These are phyloP conservation scores for Sarcophaga caerulescens DNA, from an alignment of 2,888 invertebrate genomes.

Conservation along the genomic window DNA sequence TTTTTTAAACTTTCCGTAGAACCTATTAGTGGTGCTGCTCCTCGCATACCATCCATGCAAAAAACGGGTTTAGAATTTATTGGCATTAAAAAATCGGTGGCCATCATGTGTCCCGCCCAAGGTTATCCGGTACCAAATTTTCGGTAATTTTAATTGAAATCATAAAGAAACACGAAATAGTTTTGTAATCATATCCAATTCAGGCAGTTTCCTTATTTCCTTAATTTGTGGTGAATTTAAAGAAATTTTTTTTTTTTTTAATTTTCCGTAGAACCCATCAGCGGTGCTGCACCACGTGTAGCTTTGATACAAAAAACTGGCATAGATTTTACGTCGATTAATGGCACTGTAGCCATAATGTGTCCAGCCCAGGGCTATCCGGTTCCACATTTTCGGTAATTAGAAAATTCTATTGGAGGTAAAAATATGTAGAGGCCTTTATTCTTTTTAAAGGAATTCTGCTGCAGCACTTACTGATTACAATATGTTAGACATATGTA, in stretches of 20 bases:
- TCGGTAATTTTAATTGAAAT: constrained; percentile 79
- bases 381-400: constrained; percentile 83
- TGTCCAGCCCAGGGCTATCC: constrained; percentile 89
- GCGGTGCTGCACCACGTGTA: constrained; percentile 84
- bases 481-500: too few relatives aligned
- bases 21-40: constrained; percentile 86
- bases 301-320: constrained; percentile 81
- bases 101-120: constrained; percentile 84
- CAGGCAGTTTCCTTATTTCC: neutral
- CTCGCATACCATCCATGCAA: constrained; percentile 84
- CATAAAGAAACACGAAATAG: neutral
- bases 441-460: too few relatives aligned
- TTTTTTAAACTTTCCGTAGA: constrained; percentile 80
- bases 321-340: constrained; percentile 76
- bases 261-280: constrained; percentile 78
- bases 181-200: neutral
- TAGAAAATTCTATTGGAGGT: neutral
- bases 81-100: constrained; percentile 76
- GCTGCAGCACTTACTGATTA: too few relatives aligned
- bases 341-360: constrained; percentile 83
- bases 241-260: neutral
- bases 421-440: too few relatives aligned
- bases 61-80: constrained; percentile 76
- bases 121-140: constrained; percentile 85
- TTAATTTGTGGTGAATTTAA: neutral